Conservation (phyloP, 2,797 vertebrate species). For the Acestrorhynchus altus region DNA sequence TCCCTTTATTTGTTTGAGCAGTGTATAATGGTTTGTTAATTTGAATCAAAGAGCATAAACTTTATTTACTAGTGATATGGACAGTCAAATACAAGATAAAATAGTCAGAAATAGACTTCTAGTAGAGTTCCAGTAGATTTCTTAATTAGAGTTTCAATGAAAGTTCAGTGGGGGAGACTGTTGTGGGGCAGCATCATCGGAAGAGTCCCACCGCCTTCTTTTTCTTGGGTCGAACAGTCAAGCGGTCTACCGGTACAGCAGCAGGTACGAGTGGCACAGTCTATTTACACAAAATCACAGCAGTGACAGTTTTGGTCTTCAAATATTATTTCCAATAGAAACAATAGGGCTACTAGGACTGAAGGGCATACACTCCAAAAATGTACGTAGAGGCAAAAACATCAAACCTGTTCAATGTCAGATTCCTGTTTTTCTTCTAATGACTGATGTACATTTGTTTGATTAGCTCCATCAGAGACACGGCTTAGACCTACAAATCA, state of each 20-base stretch:
- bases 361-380: neutral
- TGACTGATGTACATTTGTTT: neutral
- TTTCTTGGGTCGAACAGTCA: slow-evolving; percentile 73
- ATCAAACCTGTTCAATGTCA: slow-evolving; percentile 48
- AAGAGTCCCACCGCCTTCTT: slow-evolving; percentile 78
- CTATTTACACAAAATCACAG: slow-evolving; percentile 42
- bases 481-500: slow-evolving; percentile 6
- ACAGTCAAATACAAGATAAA: too few relatives aligned
- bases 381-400: neutral
- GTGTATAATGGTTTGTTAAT: too few relatives aligned
- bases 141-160: neutral
- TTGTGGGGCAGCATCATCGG: slow-evolving; percentile 60
- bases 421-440: slow-evolving; percentile 18
- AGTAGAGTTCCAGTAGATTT: too few relatives aligned
- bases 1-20: too few relatives aligned
- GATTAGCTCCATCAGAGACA: slow-evolving; percentile 17
- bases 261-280: neutral
- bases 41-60: too few relatives aligned
- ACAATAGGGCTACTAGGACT: neutral
- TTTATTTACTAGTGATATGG: too few relatives aligned
- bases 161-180: too few relatives aligned
- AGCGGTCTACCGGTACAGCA: slow-evolving; percentile 42
- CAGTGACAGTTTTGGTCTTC: too few relatives aligned
- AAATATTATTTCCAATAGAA: too few relatives aligned
- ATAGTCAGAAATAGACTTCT: too few relatives aligned